Percentiles rank a stretch among this genome's conserved stretches.
These are phyloP conservation scores for Acrocephalus arundinaceus DNA, from an alignment of 2,113 vertebrate species.

Conservation along the genomic window DNA sequence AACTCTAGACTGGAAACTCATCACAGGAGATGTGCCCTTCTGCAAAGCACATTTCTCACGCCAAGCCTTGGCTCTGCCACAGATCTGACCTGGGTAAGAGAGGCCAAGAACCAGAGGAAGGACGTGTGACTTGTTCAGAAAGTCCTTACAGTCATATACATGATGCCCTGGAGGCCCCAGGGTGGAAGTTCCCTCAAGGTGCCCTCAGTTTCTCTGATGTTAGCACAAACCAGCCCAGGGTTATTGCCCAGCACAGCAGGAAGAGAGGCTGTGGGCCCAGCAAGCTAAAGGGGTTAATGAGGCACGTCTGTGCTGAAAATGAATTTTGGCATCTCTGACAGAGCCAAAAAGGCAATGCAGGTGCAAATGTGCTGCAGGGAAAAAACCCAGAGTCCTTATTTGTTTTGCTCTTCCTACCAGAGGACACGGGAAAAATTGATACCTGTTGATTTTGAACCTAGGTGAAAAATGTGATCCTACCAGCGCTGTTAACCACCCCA, in stretches of 20 bases:
- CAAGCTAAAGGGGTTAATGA: not conserved
- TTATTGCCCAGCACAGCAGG: not conserved
- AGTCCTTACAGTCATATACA: not conserved
- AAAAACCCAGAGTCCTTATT: not conserved
- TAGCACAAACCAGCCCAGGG: not conserved
- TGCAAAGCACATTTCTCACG: not conserved
- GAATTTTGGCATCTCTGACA: not conserved
- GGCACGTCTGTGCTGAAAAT: not conserved
- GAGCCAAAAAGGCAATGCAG: not conserved
- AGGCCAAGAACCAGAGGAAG: not conserved
- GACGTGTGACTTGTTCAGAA: rapidly evolving
- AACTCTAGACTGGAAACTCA: not conserved
- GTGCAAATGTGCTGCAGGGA: not conserved
- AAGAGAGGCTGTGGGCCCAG: not conserved
- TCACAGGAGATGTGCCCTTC: not conserved
- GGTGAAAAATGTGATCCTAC: not conserved
- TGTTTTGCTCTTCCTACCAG: not conserved
- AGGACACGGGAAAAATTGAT: not conserved
- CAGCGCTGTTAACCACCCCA: not conserved
- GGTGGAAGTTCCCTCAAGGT: not conserved
- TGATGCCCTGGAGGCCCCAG: not conserved
- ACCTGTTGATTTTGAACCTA: not conserved
- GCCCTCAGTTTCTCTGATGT: not conserved
- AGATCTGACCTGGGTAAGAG: not conserved
- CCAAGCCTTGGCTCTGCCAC: not conserved